Conservation (phyloP, 2,797 vertebrate species). For the Diceros bicornis region DNA sequence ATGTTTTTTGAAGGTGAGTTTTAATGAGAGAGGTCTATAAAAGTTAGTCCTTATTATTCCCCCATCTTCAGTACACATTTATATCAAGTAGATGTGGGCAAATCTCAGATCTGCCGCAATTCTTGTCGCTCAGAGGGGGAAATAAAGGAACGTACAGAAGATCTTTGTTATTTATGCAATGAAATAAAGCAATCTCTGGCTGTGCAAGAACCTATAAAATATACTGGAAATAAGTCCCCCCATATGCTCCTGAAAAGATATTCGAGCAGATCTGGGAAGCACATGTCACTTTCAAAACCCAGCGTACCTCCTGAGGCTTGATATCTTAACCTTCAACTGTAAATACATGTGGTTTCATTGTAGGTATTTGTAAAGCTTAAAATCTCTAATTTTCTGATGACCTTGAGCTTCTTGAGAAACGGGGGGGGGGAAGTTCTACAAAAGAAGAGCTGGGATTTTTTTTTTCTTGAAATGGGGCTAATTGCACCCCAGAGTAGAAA, state of each 20-base stretch:
- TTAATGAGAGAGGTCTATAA: slow-evolving; percentile 89
- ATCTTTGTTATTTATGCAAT: slow-evolving; percentile 88
- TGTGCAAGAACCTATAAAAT: slow-evolving; percentile 82
- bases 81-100: slow-evolving; percentile 74
- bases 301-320: slow-evolving; percentile 77
- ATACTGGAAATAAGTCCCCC: slow-evolving; percentile 80
- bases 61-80: slow-evolving; percentile 75
- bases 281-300: slow-evolving; percentile 81
- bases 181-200: slow-evolving; percentile 86
- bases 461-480: slow-evolving; percentile 74
- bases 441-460: slow-evolving; percentile 69
- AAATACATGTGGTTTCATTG: slow-evolving; percentile 77
- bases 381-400: slow-evolving; percentile 84
- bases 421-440: neutral
- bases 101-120: slow-evolving; percentile 77
- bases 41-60: slow-evolving; percentile 86
- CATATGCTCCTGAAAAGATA: slow-evolving; percentile 79
- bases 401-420: slow-evolving; percentile 74
- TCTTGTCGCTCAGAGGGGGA: slow-evolving; percentile 80
- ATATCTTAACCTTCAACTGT: slow-evolving; percentile 81
- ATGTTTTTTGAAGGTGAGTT: slow-evolving; percentile 90
- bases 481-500: slow-evolving; percentile 74
- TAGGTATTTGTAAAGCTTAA: slow-evolving; percentile 81
- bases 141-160: slow-evolving; percentile 79
- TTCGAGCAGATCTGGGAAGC: slow-evolving; percentile 76